Conservation (phyloP, 2,888 invertebrate genomes). For the Myopa tessellatipennis region DNA sequence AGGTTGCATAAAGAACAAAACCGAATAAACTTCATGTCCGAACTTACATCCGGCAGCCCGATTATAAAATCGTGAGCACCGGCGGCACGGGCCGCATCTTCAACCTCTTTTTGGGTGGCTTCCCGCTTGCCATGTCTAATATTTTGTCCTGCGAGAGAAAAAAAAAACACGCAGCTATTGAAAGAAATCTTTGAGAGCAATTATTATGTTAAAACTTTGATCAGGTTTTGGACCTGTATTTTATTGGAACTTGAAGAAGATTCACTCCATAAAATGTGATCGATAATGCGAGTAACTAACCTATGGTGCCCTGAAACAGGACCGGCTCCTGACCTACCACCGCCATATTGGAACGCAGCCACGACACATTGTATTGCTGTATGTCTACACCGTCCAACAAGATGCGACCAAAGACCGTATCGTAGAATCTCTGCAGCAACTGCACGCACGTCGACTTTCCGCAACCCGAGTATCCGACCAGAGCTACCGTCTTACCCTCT, state of each 20-base stretch:
- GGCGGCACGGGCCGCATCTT: constrained; percentile 77
- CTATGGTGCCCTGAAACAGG: constrained; percentile 82
- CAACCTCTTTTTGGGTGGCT: constrained; percentile 76
- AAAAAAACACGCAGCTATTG: neutral
- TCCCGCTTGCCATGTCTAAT: constrained; percentile 78
- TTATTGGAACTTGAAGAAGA: too few relatives aligned
- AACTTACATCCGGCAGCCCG: constrained; percentile 76
- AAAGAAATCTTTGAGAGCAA: too few relatives aligned
- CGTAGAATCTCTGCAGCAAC: constrained; percentile 75
- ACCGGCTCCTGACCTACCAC: constrained; percentile 90
- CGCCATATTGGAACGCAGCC: constrained; percentile 81
- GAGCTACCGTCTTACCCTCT: constrained; percentile 76
- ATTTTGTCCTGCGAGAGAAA: constrained; percentile 67
- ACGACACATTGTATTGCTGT: constrained; percentile 76
- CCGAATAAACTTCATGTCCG: too few relatives aligned
- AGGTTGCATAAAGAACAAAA: too few relatives aligned
- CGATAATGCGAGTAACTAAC: constrained; percentile 39
- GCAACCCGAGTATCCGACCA: constrained; percentile 80
- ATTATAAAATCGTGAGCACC: constrained; percentile 82
- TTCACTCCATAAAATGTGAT: too few relatives aligned
- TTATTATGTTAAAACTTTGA: too few relatives aligned
- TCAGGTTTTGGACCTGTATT: too few relatives aligned
- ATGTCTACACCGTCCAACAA: constrained; percentile 74
- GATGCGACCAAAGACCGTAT: constrained; percentile 72
- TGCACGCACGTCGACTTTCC: constrained; percentile 87